Base-by-base conservation (phyloP, 2,888 invertebrate species). In the Chymomyza fuscimana region DNA sequence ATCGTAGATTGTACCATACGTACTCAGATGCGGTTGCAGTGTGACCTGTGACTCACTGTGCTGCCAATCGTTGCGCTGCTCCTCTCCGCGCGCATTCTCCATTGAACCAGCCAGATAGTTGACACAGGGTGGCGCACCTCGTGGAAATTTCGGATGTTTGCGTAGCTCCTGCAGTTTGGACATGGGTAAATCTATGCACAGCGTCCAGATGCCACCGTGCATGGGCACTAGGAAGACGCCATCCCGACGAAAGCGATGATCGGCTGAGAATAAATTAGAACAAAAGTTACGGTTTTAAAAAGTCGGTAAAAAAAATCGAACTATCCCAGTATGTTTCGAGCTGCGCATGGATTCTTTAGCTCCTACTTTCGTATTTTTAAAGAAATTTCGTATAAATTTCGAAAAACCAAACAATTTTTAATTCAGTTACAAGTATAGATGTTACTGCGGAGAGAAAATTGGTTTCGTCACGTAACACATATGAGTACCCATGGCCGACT, bases 141-240 rank as follows among this genome's bases (percentile, higher is more conserved):
- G 88, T 5, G 91, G 91, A 72, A 91, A 91, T 66, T 90, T 91
- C 19, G 89, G 88, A 74, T 91, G 88, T 50, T 89, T 86, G 12
- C 89, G 89, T 63, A 91, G 67, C 86, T 95, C 93, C 77, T 93
- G 92, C 78, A 96, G 93, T 92, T 97, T 96, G 88, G 95, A 95
- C 79, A 95, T 95, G 94, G 95, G 94, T 83, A 97, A 93, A 85
- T 96, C 96, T 85, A 95, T 95, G 92, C 96, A 98, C 91, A 96
- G 94, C 25, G 95, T 97, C 97, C 96, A 97, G 87, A 96, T 97
- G 50, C 96, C 97, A n/a, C 96, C 97, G 85, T 96, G 96, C 95
- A 96, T 96, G 12, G 96, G 97, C 36, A 97, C 96, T 70, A 97
- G 92, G 92, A 97, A 96, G 50, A 95, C 95, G 16, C 93, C 88